Conservation (phyloP, 2,888 invertebrate species). For the Cheilosia scutellata region DNA sequence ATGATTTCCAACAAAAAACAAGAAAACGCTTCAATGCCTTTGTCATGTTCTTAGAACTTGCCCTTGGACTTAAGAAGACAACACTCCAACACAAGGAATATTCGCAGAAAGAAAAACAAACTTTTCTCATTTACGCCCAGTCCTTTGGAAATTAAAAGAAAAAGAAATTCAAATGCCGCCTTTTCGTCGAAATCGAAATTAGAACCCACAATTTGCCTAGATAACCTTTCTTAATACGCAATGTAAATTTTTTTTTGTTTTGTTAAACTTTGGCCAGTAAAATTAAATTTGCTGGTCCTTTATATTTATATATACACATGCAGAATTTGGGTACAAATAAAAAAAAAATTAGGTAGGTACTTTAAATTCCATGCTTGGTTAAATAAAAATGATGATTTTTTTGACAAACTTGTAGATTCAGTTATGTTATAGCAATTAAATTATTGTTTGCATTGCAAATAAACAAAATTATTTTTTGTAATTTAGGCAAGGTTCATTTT, state of each 20-base stretch:
- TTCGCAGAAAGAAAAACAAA: conserved; percentile 37
- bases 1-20: conserved; percentile 28
- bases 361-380: conserved; percentile 48
- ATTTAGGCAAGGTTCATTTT: too few relatives aligned
- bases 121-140: conserved; percentile 60
- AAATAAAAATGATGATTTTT: conserved; percentile 38
- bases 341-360: conserved; percentile 34
- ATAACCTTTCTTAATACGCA: conserved; percentile 34
- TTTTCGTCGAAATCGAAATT: conserved; percentile 50
- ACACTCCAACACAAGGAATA: background rate
- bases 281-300: conserved; percentile 2
- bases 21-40: conserved; percentile 6
- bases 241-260: conserved; percentile 53
- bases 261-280: conserved; percentile 56
- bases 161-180: conserved; percentile 43
- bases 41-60: background rate
- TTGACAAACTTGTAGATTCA: conserved; percentile 14
- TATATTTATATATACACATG: background rate
- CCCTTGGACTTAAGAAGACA: conserved; percentile 10
- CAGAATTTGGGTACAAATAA: background rate
- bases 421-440: background rate
- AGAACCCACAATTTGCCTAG: conserved; percentile 52
- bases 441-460: background rate
- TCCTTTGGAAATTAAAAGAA: conserved; percentile 25
- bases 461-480: background rate